phyloP scores from a whole-genome alignment of 2,888 invertebrate genomes.

The Sarcophaga variegata region DNA sequence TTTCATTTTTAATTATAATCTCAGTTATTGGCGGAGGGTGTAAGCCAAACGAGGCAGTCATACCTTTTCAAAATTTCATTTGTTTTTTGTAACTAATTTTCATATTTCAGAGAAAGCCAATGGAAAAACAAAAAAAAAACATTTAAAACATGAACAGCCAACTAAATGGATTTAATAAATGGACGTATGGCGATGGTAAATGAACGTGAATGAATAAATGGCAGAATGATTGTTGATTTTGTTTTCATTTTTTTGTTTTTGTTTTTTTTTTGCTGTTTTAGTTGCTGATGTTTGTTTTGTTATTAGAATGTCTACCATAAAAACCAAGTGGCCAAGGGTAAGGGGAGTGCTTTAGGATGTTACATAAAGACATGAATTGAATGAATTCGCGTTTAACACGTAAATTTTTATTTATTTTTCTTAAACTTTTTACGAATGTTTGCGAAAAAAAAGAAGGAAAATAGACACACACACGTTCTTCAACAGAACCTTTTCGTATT shows the following conservation, averaged over 20 bases:
- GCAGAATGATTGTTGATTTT: slow-evolving; percentile 5
- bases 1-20: no score
- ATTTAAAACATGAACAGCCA: slow-evolving; percentile 27
- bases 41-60: neutral
- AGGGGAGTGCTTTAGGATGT: neutral
- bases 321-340: neutral
- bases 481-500: slow-evolving; percentile 21
- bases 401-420: slow-evolving; percentile 53
- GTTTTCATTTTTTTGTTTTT: neutral
- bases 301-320: neutral
- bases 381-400: slow-evolving; percentile 50
- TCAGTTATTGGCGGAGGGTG: no score
- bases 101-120: neutral
- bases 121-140: neutral
- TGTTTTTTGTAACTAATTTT: neutral
- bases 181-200: neutral
- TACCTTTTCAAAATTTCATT: neutral
- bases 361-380: slow-evolving; percentile 40
- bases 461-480: slow-evolving; percentile 2
- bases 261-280: neutral
- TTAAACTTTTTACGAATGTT: slow-evolving; percentile 31
- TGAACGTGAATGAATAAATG: slow-evolving; percentile 2
- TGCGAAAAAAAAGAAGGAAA: neutral
- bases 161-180: neutral
- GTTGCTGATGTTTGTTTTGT: neutral